phyloP scores from a whole-genome alignment of 2,797 vertebrate species.

The Notoglanidium macrostoma region DNA sequence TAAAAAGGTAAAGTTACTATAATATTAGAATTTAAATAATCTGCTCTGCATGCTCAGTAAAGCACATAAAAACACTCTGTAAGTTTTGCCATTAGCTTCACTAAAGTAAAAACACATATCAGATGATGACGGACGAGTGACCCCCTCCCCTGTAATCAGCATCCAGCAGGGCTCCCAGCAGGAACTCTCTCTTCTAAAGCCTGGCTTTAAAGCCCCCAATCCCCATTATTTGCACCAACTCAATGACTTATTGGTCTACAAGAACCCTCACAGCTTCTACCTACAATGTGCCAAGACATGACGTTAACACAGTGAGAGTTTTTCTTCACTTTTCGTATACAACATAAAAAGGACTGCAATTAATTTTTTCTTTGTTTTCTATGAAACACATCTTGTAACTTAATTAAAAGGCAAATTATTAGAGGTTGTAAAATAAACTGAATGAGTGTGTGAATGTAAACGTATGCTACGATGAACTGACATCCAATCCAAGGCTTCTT shows the following conservation, averaged over 20 bases:
- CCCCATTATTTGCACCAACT: slow-evolving; percentile 57
- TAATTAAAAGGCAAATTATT: background rate
- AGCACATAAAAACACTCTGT: background rate
- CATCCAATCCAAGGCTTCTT: background rate
- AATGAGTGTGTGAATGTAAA: background rate
- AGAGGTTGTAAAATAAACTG: background rate
- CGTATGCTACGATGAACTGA: background rate
- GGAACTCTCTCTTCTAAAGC: slow-evolving; percentile 36
- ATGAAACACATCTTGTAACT: background rate
- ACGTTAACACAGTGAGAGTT: background rate
- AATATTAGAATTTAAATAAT: background rate
- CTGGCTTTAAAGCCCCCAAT: slow-evolving; percentile 68
- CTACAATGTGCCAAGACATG: background rate
- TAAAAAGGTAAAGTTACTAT: background rate
- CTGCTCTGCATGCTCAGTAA: background rate
- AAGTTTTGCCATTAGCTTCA: background rate
- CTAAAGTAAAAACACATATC: slow-evolving; percentile 51
- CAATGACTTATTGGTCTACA: slow-evolving; percentile 15
- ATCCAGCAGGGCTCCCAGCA: slow-evolving; percentile 43
- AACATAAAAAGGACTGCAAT: background rate
- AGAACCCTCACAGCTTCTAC: background rate
- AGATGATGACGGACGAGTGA: slow-evolving; percentile 38
- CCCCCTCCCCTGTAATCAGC: slow-evolving; percentile 44
- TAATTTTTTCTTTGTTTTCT: background rate
- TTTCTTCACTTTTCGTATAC: background rate